phyloP scores from a whole-genome alignment of 2,888 invertebrate genomes.

The Parnassius mnemosyne region DNA sequence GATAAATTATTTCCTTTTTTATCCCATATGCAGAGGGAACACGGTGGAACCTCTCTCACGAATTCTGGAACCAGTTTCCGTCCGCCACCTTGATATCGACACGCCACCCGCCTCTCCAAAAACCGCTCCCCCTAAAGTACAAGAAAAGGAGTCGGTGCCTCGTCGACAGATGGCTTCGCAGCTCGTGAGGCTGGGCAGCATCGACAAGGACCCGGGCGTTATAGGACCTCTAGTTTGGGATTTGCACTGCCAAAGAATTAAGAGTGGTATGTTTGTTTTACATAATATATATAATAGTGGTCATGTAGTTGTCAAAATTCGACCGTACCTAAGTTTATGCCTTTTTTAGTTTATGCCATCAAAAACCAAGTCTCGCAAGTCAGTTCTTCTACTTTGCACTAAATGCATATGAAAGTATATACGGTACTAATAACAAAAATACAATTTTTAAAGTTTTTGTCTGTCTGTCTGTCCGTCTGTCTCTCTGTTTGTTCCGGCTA shows the following conservation, averaged over 20 bases:
- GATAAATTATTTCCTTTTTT: no score
- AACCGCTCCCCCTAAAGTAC: constrained; percentile 31
- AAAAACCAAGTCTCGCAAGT: no score
- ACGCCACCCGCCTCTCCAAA: constrained; percentile 56
- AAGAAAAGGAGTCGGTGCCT: constrained; percentile 52
- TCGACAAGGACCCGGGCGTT: constrained; percentile 90
- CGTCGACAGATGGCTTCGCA: constrained; percentile 71
- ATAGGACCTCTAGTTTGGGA: constrained; percentile 93
- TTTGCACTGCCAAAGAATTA: constrained; percentile 85
- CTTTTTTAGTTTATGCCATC: no score
- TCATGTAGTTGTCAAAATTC: no score
- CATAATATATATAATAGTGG: no score
- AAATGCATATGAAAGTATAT: no score
- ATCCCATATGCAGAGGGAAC: constrained; percentile 74
- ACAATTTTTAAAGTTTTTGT: no score
- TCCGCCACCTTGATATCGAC: constrained; percentile 84
- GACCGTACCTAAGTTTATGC: no score
- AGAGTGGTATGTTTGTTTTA: constrained; percentile 62
- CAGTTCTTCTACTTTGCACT: no score
- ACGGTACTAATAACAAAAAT: no score
- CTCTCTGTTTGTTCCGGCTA: no score
- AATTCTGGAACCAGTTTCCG: constrained; percentile 89
- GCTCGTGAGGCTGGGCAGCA: constrained; percentile 84
- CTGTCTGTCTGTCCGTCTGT: no score
- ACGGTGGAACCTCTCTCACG: constrained; percentile 89